Conservation (phyloP, 2,888 invertebrate genomes). For the Dolichomitus sp. region DNA sequence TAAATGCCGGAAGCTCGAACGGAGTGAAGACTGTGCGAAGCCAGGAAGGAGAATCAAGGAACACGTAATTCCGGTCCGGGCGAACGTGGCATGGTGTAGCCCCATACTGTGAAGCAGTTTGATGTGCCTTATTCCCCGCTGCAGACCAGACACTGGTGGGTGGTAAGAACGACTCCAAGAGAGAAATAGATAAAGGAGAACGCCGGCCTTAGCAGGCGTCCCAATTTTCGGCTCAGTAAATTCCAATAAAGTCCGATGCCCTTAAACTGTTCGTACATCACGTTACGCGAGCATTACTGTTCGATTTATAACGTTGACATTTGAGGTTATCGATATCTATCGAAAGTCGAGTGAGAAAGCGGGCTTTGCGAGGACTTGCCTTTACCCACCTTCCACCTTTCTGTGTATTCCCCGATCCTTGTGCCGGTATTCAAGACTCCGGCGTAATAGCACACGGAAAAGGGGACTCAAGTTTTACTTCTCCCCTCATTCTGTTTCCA, state of each 20-base stretch:
- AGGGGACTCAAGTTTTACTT: not conserved
- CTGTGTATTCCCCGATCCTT: constrained; percentile 39
- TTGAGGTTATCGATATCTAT: constrained; percentile 79
- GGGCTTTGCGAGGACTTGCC: not conserved
- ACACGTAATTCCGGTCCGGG: constrained; percentile 63
- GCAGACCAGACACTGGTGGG: constrained; percentile 1
- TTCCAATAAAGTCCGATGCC: constrained; percentile 82
- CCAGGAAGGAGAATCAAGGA: constrained; percentile 48
- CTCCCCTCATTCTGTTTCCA: not conserved
- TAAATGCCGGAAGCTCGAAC: constrained; percentile 52
- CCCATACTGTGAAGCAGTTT: constrained; percentile 29
- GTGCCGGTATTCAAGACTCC: constrained; percentile 53
- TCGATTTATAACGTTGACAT: constrained; percentile 81
- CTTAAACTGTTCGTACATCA: constrained; percentile 82
- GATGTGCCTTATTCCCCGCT: constrained; percentile 5
- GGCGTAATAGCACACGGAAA: constrained; percentile 21
- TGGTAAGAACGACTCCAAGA: constrained; percentile 41
- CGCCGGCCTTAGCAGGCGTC: constrained; percentile 74
- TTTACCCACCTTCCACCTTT: not conserved
- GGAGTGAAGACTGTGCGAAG: constrained; percentile 44
- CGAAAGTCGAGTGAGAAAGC: constrained; percentile 42
- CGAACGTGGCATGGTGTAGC: constrained; percentile 45
- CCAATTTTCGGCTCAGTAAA: constrained; percentile 83
- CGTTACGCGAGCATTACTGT: constrained; percentile 66
- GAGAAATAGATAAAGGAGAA: constrained; percentile 43